These are phyloP conservation scores for Rhinogobio ventralis DNA, from an alignment of 2,797 vertebrate genomes.

Conservation along the genomic window DNA sequence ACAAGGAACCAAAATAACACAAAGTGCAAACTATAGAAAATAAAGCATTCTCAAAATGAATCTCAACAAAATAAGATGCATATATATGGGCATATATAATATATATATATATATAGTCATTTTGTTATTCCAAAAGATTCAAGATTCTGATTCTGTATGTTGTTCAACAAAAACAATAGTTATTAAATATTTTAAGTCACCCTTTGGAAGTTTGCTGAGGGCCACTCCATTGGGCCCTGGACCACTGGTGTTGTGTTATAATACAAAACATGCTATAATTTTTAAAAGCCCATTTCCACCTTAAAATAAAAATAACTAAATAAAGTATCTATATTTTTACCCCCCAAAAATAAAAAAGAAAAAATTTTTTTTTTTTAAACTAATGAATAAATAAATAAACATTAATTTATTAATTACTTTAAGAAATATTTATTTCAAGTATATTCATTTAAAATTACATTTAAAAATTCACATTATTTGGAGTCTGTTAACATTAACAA, in stretches of 20 bases:
- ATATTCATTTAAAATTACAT: background rate
- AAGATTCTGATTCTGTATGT: too few relatives aligned
- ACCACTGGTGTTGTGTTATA: background rate
- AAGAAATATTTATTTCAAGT: too few relatives aligned
- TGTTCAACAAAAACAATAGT: background rate
- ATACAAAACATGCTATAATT: background rate
- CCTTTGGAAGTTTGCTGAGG: background rate
- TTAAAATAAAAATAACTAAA: too few relatives aligned
- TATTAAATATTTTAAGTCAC: background rate
- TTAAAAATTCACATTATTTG: background rate
- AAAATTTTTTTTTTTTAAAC: too few relatives aligned
- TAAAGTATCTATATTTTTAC: too few relatives aligned
- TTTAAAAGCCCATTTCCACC: too few relatives aligned
- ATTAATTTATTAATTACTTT: too few relatives aligned
- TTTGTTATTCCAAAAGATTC: background rate
- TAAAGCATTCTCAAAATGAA: background rate
- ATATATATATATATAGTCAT: too few relatives aligned
- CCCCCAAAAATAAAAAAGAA: too few relatives aligned
- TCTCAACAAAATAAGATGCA: background rate
- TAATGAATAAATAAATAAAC: too few relatives aligned
- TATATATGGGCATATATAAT: too few relatives aligned
- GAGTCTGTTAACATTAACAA: background rate
- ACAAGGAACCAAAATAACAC: slow-evolving; percentile 4
- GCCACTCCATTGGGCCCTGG: too few relatives aligned
- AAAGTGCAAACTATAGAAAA: background rate